Evolutionary conservation across 2,797 vertebrate genomes (phyloP), one percentile per base, ranked within the genome.

Genomic region (Eupleurogrammus muticus): DNA sequence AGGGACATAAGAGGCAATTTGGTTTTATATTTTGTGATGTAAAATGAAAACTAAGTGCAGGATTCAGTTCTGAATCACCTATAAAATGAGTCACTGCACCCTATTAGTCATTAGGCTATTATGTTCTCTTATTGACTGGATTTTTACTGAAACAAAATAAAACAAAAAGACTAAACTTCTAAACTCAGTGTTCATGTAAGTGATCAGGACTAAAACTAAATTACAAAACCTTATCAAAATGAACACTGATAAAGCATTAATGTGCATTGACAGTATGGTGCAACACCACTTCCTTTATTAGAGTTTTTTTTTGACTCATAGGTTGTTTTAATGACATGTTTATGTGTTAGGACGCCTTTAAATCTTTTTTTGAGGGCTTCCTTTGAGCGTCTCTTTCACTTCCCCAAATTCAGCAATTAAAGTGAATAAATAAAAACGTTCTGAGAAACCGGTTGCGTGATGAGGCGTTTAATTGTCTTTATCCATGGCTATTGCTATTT

Each of bases 321-420:
- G 5, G 40, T 17, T 17, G 24, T 54, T 49, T 66, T 9, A 42
- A 28, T 50, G 19, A 54, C 9, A 35, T 62, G 32, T 38, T 47
- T 24, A 10, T 14, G 21, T 28, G 71, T 69, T 67, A 46, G 42
- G 9, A 55, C 8, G 38, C 23, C 16, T 70, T 67, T 38, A 53
- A 50, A 19, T 17, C 61, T 77, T 58, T 66, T 77, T 82, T 65
- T 77, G 59, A 42, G 59, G 46, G 23, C 60, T 36, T 75, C 21
- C 11, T 44, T 66, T 77, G 9, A 74, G 54, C 59, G 46, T 51
- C 65, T 47, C 23, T 87, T 69, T 86, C 72, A 79, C 72, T 85
- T 89, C 85, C 73, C 35, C 42, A 80, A 60, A 63, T 60, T 42
- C 4, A 60, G 12, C 9, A 81, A 64, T 73, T 70, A 66, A 59